Percentiles rank a stretch among this genome's conserved stretches.
Conservation (phyloP, 2,888 invertebrate genomes). For the Chalcis sispes region DNA sequence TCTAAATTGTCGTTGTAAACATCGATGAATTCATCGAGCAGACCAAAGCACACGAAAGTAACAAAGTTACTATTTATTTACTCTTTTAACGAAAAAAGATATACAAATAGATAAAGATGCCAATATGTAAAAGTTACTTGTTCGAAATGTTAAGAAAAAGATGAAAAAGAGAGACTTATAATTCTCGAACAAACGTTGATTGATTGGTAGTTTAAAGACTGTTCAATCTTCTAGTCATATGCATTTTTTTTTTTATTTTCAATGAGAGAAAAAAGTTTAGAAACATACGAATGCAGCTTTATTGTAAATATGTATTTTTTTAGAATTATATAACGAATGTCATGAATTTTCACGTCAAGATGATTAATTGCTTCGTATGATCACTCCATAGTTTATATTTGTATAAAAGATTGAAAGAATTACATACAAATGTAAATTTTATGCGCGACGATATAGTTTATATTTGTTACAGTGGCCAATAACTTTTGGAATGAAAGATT, state of each 20-base stretch:
- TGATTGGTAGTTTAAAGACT: background rate
- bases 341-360: constrained; percentile 13
- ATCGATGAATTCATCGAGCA: background rate
- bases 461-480: constrained; percentile 52
- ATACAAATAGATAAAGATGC: too few relatives aligned
- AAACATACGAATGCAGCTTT: background rate
- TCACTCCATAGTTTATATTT: constrained; percentile 30
- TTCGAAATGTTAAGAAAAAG: too few relatives aligned
- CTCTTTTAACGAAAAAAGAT: background rate
- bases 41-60: background rate
- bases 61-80: background rate
- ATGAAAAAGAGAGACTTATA: background rate
- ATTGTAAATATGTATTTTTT: constrained; percentile 45
- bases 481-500: constrained; percentile 4
- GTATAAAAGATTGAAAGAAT: background rate
- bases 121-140: background rate
- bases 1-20: constrained; percentile 7
- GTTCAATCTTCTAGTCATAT: constrained; percentile 11
- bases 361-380: background rate
- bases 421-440: background rate
- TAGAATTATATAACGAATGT: background rate
- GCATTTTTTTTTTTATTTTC: constrained; percentile 1
- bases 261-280: background rate
- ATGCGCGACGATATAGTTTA: constrained; percentile 30
- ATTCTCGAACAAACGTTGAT: background rate